These are phyloP conservation scores for Zoroaster sp. DNA, from an alignment of 53 echinoderm and acorn worm genomes.

Conservation along the genomic window DNA sequence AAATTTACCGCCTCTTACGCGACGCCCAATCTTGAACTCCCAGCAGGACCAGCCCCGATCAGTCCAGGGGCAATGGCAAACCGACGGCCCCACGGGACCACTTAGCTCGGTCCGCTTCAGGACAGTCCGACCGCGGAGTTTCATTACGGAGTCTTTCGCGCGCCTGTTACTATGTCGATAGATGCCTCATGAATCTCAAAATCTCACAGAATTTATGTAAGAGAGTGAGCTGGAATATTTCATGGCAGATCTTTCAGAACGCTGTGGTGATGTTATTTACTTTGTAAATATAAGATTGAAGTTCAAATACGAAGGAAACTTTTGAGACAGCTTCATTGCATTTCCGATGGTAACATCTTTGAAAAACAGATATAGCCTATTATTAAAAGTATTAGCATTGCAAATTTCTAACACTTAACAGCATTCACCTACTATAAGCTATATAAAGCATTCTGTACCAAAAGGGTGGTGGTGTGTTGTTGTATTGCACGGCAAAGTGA, in stretches of 20 bases:
- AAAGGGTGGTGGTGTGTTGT: too few relatives aligned
- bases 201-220: neutral
- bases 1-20: neutral
- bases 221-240: neutral
- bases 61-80: constrained; percentile 38
- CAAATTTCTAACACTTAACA: too few relatives aligned
- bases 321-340: neutral
- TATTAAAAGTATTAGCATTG: too few relatives aligned
- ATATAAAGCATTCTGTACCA: too few relatives aligned
- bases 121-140: neutral
- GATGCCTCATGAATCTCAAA: neutral
- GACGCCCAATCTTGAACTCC: constrained; percentile 47
- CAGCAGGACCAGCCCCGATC: constrained; percentile 14
- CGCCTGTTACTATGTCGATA: constrained; percentile 44
- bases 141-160: neutral
- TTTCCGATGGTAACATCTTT: too few relatives aligned
- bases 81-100: constrained; percentile 38
- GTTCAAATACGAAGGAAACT: neutral
- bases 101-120: constrained; percentile 31
- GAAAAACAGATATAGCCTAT: too few relatives aligned
- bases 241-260: neutral
- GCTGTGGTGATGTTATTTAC: neutral
- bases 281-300: neutral
- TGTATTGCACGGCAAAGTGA: too few relatives aligned
- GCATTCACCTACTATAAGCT: too few relatives aligned